Percentiles rank a stretch among this genome's conserved stretches.
phyloP scores from a whole-genome alignment of 1,140 invertebrate genomes.

The Phortica variegata region DNA sequence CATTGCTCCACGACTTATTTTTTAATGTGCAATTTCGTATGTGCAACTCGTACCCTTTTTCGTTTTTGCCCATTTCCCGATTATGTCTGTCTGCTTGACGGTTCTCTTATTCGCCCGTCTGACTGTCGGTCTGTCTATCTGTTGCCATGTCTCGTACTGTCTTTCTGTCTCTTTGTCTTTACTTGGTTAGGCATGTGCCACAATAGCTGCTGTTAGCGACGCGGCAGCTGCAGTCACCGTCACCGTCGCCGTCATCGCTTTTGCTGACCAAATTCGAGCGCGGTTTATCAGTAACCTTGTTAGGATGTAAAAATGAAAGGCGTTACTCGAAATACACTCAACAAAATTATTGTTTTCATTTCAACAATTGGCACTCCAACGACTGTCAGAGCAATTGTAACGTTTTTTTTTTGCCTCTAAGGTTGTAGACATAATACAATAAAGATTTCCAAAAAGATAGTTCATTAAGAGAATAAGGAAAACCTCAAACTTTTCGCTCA shows the following conservation, averaged over 20 bases:
- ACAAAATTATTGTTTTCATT: not conserved
- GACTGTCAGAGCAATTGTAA: no score
- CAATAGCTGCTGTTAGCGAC: constrained; percentile 14
- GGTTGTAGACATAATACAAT: no score
- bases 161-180: constrained; percentile 42
- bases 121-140: constrained; percentile 23
- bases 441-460: no score
- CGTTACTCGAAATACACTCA: constrained; percentile 25
- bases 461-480: no score
- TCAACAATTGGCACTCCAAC: constrained; percentile 18
- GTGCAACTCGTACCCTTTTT: constrained; percentile 4
- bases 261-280: constrained; percentile 7
- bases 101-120: constrained; percentile 4
- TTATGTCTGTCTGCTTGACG: constrained; percentile 11
- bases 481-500: no score
- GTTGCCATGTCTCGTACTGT: constrained; percentile 41
- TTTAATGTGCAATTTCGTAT: constrained; percentile 48
- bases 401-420: no score
- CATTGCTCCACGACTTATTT: constrained; percentile 40
- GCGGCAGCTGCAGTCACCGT: not conserved
- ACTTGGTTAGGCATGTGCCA: constrained; percentile 45
- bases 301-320: constrained; percentile 53
- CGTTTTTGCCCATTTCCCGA: not conserved
- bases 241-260: not conserved
- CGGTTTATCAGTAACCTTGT: constrained; percentile 49